Percentiles rank a stretch among this genome's conserved stretches.
These are phyloP conservation scores for Malurus elegans DNA, from an alignment of 2,113 vertebrate species.

Conservation along the genomic window DNA sequence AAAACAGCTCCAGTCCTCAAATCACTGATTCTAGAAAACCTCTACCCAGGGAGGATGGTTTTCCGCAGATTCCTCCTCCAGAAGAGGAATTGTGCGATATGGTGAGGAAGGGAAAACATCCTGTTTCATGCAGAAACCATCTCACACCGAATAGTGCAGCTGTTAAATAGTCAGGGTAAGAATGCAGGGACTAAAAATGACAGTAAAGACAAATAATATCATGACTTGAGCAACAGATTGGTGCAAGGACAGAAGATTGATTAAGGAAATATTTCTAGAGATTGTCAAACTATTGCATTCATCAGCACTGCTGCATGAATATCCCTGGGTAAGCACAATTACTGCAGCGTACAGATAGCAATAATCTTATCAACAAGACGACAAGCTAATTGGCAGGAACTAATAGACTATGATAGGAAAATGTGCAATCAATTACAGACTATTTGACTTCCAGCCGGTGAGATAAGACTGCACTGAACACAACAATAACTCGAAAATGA, in stretches of 20 bases:
- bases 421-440: not conserved
- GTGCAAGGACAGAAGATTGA: not conserved
- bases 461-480: not conserved
- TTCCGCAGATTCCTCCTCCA: not conserved
- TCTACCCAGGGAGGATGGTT: not conserved
- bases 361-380: not conserved
- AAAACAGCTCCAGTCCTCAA: not conserved
- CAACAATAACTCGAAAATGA: not conserved
- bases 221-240: not conserved
- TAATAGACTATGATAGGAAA: not conserved
- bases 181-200: not conserved
- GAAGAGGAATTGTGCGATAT: accelerated
- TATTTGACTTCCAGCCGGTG: not conserved
- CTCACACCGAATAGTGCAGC: not conserved
- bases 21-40: not conserved
- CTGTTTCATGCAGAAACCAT: not conserved
- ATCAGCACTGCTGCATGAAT: not conserved
- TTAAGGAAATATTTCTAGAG: not conserved
- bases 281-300: not conserved
- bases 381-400: conserved; percentile 7
- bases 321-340: not conserved
- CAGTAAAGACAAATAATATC: not conserved
- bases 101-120: not conserved
- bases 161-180: not conserved
- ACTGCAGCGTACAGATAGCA: not conserved